phyloP scores from a whole-genome alignment of 2,113 vertebrate species.

The Gracilinanus agilis region DNA sequence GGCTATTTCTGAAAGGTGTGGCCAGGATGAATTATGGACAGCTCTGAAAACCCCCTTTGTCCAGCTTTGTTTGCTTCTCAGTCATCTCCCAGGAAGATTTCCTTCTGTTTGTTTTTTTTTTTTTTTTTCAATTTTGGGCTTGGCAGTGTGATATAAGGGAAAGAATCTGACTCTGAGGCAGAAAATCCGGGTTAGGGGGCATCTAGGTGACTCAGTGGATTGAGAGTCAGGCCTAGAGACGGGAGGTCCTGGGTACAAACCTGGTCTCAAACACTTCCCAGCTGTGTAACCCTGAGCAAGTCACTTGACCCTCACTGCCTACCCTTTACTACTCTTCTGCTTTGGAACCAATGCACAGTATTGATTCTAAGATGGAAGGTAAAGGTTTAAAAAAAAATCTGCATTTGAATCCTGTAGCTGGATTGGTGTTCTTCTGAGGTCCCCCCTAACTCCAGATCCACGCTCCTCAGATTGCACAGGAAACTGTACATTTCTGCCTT shows the following conservation, averaged over 20 bases:
- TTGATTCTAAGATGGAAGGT: no score
- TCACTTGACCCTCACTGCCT: no score
- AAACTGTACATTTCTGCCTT: neutral
- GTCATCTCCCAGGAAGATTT: neutral
- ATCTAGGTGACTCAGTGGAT: no score
- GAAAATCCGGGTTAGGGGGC: neutral
- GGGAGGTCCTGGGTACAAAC: no score
- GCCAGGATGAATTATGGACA: constrained; percentile 3
- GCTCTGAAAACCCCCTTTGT: neutral
- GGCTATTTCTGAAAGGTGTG: neutral
- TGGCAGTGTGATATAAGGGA: neutral
- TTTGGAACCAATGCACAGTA: no score
- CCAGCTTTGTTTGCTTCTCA: neutral
- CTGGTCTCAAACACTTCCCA: no score
- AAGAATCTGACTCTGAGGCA: neutral
- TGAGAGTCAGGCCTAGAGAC: no score
- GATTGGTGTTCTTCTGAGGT: neutral
- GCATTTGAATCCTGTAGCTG: neutral
- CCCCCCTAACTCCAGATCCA: neutral
- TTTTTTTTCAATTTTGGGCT: neutral
- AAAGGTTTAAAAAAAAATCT: neutral
- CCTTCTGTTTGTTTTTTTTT: neutral
- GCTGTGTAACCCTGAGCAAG: no score
- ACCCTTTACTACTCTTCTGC: no score
- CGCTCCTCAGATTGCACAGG: neutral